Evolutionary conservation across 2,888 invertebrate species (phyloP), one percentile per base, ranked within the genome.

Genomic region (Crematogaster levior): DNA sequence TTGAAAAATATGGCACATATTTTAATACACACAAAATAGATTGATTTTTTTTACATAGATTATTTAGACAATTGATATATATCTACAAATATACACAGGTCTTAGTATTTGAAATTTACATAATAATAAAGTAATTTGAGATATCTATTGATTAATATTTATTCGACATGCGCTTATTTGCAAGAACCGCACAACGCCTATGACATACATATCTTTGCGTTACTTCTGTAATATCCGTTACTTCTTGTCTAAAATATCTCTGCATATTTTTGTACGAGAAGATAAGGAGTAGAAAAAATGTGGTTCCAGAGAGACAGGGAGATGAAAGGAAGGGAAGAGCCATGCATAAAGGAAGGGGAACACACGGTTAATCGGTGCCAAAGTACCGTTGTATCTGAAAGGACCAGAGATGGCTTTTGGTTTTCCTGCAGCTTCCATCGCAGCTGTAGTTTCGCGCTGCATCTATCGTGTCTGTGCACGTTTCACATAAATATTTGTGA

Each of bases 361-460:
- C 84, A 84, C 81, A 82, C 89, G 90, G 86, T 92, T 92, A 92
- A 95, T 95, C 93, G 95, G 95, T 95, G 95, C 93, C 95, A 93
- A 92, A 93, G 94, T 95, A 95, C 95, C 95, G 95, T 95, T 95
- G 95, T 93, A 94, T 94, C 94, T 92, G 93, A 94, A 94, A 94
- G 94, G 93, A 93, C 92, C 93, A 89, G 91, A 87, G 89, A 89
- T 88, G 87, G 90, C 91, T 92, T 92, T 92, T 90, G 91, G 89
- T 90, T 91, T 90, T 88, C 91, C 86, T 88, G 86, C 88, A 86
- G 86, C 85, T 84, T 88, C 87, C 88, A 79, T 88, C 77, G 85
- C 82, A 65, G 85, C 83, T 85, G 86, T 84, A 85, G 66, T 85
- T 82, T 63, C 81, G 63, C 53, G 70, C 74, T 48, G 46, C 83